These are phyloP conservation scores for Eretmochelys imbricata DNA, from an alignment of 2,113 vertebrate species.

Conservation along the genomic window DNA sequence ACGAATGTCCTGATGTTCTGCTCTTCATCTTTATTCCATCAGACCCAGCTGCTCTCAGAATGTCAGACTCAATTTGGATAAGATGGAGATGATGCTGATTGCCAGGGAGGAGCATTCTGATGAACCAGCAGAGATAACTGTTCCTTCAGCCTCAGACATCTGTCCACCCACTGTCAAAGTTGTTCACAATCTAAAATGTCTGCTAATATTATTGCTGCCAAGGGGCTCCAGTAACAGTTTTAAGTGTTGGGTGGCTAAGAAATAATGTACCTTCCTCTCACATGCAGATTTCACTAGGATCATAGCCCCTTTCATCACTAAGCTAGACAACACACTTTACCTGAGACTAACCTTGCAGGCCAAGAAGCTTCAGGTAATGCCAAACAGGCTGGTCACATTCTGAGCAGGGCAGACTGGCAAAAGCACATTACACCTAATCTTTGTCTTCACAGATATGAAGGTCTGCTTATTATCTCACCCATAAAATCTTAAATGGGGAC, in stretches of 20 bases:
- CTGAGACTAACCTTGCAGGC: slow-evolving; percentile 34
- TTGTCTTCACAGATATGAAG: not conserved
- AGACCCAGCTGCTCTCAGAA: not conserved
- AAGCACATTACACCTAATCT: slow-evolving; percentile 31
- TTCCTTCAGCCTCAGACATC: not conserved
- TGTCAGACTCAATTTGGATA: fast-evolving
- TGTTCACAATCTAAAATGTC: not conserved
- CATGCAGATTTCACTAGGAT: slow-evolving; percentile 7
- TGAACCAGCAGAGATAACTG: not conserved
- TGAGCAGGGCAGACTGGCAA: too few relatives aligned
- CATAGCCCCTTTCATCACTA: slow-evolving; percentile 51
- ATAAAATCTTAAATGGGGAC: not conserved
- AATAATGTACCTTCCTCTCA: slow-evolving; percentile 27
- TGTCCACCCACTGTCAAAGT: not conserved
- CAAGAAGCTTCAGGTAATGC: slow-evolving; percentile 59
- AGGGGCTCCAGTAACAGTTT: not conserved
- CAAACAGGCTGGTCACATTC: not conserved
- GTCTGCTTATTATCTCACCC: not conserved
- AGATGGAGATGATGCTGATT: not conserved
- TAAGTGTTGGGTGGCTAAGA: not conserved
- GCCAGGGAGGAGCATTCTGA: not conserved
- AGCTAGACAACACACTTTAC: not conserved
- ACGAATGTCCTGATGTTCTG: not conserved
- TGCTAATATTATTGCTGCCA: not conserved
- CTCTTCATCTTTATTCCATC: not conserved